Evolutionary conservation across 1,140 invertebrate species (phyloP).

Genomic region (Chionoecetes opilio): DNA sequence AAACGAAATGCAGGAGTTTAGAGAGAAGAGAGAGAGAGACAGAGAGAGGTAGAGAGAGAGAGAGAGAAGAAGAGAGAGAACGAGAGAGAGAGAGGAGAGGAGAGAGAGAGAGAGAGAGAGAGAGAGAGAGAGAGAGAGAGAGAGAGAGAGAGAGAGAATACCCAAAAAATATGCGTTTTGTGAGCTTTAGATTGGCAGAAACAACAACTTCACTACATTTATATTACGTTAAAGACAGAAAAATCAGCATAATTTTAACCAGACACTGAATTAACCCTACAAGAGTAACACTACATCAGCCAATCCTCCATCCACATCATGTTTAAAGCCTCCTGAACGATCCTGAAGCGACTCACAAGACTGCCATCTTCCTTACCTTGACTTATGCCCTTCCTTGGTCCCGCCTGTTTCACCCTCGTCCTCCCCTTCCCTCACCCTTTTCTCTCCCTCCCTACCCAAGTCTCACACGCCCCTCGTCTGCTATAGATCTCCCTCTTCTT

Average conservation of each 20-base stretch:
- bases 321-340: conserved; percentile 40
- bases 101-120: too few relatives aligned
- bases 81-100: too few relatives aligned
- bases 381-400: conserved; percentile 41
- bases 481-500: not conserved
- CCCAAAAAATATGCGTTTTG: not conserved
- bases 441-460: not conserved
- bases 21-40: too few relatives aligned
- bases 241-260: not conserved
- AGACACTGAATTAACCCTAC: not conserved
- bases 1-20: too few relatives aligned
- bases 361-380: not conserved
- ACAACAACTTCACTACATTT: conserved; percentile 45
- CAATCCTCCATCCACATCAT: not conserved
- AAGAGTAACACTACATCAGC: not conserved
- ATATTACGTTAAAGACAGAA: conserved; percentile 57
- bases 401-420: not conserved
- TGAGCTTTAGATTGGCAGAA: not conserved
- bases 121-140: not conserved
- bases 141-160: not conserved
- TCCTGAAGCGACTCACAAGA: conserved; percentile 42
- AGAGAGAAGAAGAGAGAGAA: too few relatives aligned
- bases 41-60: too few relatives aligned
- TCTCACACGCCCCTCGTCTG: not conserved
- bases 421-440: not conserved